Base-by-base conservation (phyloP, 2,113 vertebrate genomes). In the Delphinus delphis region DNA sequence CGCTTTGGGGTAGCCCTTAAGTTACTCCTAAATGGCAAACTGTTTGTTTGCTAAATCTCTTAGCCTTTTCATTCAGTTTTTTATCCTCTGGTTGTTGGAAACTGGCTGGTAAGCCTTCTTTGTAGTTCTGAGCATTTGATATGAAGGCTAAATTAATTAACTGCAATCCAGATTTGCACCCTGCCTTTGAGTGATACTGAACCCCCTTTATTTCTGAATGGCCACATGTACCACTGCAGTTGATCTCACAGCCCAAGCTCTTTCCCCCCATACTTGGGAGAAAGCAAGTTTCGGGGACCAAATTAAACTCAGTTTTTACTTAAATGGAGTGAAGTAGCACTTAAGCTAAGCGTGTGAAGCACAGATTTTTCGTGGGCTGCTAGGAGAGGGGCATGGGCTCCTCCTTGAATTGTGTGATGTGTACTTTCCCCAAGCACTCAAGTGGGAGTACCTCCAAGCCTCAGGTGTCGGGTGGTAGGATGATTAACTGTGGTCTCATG, bases 111-210 rank as follows among this genome's bases (percentile, higher is more conserved):
- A 96, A 98, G 96, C 80, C 97, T 98, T 97, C 98, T 98, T 98
- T 98, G 97, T 95, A 95, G 93, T 98, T 96, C 81, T 88, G 88
- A 98, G 79, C 73, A 95, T 95, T 68, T 81, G 94, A 97, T 97
- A 98, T 93, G 92, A 98, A 98, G 97, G 89, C 97, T 93, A 96
- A 95, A 89, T 97, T 98, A 98, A 98, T 98, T 98, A 98, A 96
- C 85, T 96, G 55, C 77, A 97, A 90, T 97, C 90, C 62, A 50
- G 86, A 98, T 98, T 97, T 98, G 74, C 85, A 83, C 97, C 87
- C 94, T 95, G 67, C 90, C 97, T 98, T 88, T 88, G 67, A 98
- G 95, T 96, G 88, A 90, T 68, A 67, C 44, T 90, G 96, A 97
- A 68, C 60, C 80, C 63, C 12, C 67, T 97, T 96, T 93, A 60